Percentiles rank a stretch among this genome's conserved stretches.
Evolutionary conservation across 1,140 invertebrate genomes (phyloP).

Genomic region (Drosophila willistoni): DNA sequence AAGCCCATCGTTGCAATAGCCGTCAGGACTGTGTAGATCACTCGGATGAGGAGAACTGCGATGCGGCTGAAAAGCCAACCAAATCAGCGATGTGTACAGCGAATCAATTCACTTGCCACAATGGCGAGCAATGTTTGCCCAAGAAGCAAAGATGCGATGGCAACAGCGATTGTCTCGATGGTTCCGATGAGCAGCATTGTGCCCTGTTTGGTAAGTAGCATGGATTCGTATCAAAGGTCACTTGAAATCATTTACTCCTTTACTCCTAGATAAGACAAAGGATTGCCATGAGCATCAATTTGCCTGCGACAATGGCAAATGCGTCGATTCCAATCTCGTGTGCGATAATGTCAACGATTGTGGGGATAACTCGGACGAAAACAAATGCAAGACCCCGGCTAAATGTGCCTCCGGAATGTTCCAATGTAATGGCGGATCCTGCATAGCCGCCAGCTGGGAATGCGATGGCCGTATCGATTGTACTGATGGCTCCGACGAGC

Average conservation of each 20-base stretch:
- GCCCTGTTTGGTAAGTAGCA: constrained; percentile 70
- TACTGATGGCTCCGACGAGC: constrained; percentile 89
- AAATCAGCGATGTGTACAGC: constrained; percentile 83
- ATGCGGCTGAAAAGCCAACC: constrained; percentile 63
- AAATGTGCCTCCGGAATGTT: constrained; percentile 61
- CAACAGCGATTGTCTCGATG: constrained; percentile 89
- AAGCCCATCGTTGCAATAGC: constrained; percentile 88
- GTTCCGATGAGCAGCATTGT: constrained; percentile 90
- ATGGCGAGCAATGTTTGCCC: constrained; percentile 83
- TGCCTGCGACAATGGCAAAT: constrained; percentile 94
- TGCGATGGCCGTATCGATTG: constrained; percentile 91
- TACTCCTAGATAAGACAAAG: constrained; percentile 53
- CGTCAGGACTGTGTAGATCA: constrained; percentile 87
- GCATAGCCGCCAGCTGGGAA: constrained; percentile 88
- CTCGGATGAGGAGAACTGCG: constrained; percentile 88
- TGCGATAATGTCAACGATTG: constrained; percentile 88
- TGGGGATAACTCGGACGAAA: constrained; percentile 87
- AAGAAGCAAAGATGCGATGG: constrained; percentile 87
- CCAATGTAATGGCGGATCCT: constrained; percentile 86
- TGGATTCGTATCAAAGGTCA: too few species aligned
- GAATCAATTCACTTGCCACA: constrained; percentile 86
- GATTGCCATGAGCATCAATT: constrained; percentile 86
- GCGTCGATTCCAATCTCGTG: constrained; percentile 85
- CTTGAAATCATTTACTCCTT: not conserved
- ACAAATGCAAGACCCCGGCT: constrained; percentile 84